Base-by-base conservation (phyloP, 1,140 invertebrate species). In the Drosophila carrolli region DNA sequence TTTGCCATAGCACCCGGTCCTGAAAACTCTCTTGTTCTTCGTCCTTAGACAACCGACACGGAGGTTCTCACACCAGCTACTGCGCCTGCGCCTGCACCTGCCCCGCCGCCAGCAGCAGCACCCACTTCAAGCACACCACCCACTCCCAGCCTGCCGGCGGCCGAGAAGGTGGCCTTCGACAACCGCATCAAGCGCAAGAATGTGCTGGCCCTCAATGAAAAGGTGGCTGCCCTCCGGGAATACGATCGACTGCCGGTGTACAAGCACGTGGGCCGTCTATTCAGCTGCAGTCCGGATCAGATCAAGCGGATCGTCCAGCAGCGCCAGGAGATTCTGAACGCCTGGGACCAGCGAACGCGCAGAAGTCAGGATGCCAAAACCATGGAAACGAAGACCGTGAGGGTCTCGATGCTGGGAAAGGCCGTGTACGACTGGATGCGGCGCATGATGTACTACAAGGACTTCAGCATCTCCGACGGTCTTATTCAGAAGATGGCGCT, bases 371-470 rank as follows among this genome's bases (percentile, higher is more conserved):
- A 91, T 53, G 84, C 88, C 48, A 77, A 81, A 8, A 90, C 88
- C 4, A 75, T 81, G 56, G 91, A 92, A 35, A 73, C 84, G 41
- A 92, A 92, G 54, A 86, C 88, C 8, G 84, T 91, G 19, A 47
- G 84, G 0, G 84, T 91, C 0, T 92, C 91, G 4, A 91, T 92
- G 90, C 41, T 92, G 61, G 90, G 91, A 3, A 86, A 80, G 9
- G 90, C 91, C 0, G 91, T 92, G 0, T 91, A 86, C 53, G 91
- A 92, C 16, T 92, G 91, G 91, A 84, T 92, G n/a, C 67, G 90
- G 0, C 90, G 91, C 53, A 91, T 92, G 88, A 91, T 92, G 81
- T 92, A 92, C 76, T 92, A 92, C 55, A 91, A 86, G 71, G 91
- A 92, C 37, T 90, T 92, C 9, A 74, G 61, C 32, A 91, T 92